Evolutionary conservation across 2,113 vertebrate genomes (phyloP), one percentile per base, ranked within the genome.

Genomic region (Rhynchopsitta pachyrhyncha): DNA sequence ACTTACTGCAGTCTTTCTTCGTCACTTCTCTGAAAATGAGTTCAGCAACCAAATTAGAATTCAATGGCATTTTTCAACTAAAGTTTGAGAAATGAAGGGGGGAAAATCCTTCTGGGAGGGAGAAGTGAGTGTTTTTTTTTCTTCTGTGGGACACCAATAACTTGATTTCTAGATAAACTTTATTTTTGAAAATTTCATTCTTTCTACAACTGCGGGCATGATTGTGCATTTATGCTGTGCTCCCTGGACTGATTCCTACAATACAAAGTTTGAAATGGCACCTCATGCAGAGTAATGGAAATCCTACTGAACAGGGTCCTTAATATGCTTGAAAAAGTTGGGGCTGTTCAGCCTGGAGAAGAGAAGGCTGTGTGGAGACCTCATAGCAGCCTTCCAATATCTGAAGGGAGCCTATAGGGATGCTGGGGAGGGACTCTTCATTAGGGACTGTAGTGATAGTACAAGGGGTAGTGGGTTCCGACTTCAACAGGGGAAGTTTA

Each of bases 231-330:
- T 79, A 44, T 80, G 44, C 76, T 83, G 20, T 92, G 35, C 83
- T 96, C 47, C 62, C 90, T 93, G 79, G 69, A 78, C 59, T 73
- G 62, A 87, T 60, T 90, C 68, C 60, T 92, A 35, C 47, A 92
- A 59, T 46, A 86, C 50, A 81, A n/a, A 70, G 33, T 96, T 93
- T 96, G 64, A 96, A 86, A 75, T 81, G 64, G 86, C 68, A 78
- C n/a, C 19, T 94, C 90, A 92, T 75, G 73, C 64, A 92, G 78
- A 87, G 60, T 92, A 95, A 81, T 57, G 86, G 52, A 92, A 90
- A 92, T 86, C n/a, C 47, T 88, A 27, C 22, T 49, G 76, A 96
- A 92, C 66, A 49, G 39, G 4, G 17, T 66, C 17, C 18, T 94
- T 83, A 86, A 83, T 64, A 52, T 76, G 73, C 80, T 75, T 93